Percentiles rank a stretch among this genome's conserved stretches.
phyloP scores from a whole-genome alignment of 37 sponge, comb jelly and placozoan species.

The Beroe ovata region DNA sequence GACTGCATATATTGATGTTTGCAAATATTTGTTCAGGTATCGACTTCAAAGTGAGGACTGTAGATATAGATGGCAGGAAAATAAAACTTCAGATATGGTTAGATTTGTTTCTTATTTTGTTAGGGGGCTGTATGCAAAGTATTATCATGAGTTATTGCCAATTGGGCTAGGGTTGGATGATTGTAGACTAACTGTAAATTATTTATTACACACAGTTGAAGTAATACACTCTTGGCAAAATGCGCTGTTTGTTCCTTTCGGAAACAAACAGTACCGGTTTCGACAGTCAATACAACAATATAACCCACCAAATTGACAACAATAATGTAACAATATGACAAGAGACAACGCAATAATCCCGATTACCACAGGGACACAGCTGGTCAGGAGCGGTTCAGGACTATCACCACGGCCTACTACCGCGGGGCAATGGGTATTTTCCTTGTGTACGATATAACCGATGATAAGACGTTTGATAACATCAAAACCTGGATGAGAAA shows the following conservation, averaged over 20 bases:
- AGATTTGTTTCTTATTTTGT: too few relatives aligned
- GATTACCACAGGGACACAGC: conserved; percentile 69
- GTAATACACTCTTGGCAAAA: neutral
- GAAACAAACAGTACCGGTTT: too few relatives aligned
- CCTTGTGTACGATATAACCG: conserved; percentile 98
- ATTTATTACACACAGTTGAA: neutral
- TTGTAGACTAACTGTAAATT: too few relatives aligned
- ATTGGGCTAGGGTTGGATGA: too few relatives aligned
- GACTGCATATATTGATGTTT: neutral
- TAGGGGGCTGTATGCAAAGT: too few relatives aligned
- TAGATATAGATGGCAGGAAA: conserved; percentile 96
- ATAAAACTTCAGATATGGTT: conserved; percentile 98
- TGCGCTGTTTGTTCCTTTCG: neutral
- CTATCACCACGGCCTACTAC: conserved; percentile 68
- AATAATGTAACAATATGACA: too few relatives aligned
- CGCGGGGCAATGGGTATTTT: conserved; percentile 85
- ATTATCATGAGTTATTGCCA: too few relatives aligned
- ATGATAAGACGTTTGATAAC: conserved; percentile 96
- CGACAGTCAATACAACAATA: too few relatives aligned
- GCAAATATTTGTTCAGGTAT: conserved; percentile 2
- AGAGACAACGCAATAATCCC: too few relatives aligned
- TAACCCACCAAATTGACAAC: too few relatives aligned
- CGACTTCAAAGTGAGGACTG: conserved; percentile 72
- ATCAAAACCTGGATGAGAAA: conserved; percentile 99
- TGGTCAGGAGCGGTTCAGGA: conserved; percentile 68